Conservation (phyloP, 2,113 vertebrate species). For the Otus sunia region DNA sequence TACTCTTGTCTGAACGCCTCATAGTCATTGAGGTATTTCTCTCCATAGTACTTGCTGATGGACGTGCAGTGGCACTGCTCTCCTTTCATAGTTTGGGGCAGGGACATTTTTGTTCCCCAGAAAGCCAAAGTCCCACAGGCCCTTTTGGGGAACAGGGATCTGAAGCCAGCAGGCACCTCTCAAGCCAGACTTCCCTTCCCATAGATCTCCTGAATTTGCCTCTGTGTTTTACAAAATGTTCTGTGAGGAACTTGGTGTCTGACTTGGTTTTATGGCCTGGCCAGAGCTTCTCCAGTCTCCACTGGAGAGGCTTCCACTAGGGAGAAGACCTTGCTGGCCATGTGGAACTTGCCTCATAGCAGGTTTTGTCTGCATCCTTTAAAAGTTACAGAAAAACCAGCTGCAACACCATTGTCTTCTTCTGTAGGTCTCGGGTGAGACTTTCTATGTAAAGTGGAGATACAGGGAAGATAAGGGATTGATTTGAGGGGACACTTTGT, state of each 20-base stretch:
- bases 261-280: not conserved
- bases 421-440: not conserved
- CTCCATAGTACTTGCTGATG: not conserved
- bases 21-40: not conserved
- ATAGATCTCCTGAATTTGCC: not conserved
- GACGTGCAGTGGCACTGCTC: not conserved
- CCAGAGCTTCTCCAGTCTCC: not conserved
- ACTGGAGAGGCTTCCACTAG: not conserved
- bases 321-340: not conserved
- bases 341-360: accelerated
- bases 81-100: not conserved
- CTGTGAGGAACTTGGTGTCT: accelerated
- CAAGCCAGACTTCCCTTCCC: not conserved
- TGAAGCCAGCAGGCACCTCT: not conserved
- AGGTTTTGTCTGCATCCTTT: not conserved
- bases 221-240: not conserved
- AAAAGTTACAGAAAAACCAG: not conserved
- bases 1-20: not conserved
- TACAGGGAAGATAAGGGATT: not conserved
- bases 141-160: not conserved
- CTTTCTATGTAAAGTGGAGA: not conserved
- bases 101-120: not conserved
- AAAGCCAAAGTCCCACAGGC: not conserved
- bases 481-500: not conserved
- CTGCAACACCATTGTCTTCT: not conserved